Conservation (phyloP, 2,797 vertebrate species). For the Tauraco hartlaubi region DNA sequence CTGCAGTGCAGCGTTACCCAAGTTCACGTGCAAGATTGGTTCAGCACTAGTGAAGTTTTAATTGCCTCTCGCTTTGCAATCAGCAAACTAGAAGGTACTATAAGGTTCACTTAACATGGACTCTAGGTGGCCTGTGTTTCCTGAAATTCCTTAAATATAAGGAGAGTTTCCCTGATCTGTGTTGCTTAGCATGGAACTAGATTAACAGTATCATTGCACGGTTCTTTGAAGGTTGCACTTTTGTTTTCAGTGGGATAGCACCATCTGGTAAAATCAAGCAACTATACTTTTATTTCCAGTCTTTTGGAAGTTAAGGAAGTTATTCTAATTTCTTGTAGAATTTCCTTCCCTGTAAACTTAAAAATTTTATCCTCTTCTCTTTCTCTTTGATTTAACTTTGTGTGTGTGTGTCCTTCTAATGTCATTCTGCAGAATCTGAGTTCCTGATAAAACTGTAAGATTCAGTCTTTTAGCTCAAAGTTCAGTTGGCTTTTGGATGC, state of each 20-base stretch:
- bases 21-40: background rate
- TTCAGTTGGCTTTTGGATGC: constrained; percentile 47
- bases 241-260: background rate
- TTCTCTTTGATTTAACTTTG: background rate
- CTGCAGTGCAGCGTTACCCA: background rate
- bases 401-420: constrained; percentile 8
- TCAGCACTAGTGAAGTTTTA: background rate
- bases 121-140: background rate
- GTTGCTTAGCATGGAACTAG: background rate
- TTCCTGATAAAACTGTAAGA: background rate
- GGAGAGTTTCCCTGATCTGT: accelerated
- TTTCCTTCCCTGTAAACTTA: background rate
- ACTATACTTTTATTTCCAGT: background rate
- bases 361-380: background rate
- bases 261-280: background rate
- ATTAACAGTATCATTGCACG: background rate
- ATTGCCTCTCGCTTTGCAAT: background rate
- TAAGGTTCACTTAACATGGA: accelerated
- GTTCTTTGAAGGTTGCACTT: background rate
- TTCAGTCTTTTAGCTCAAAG: constrained; percentile 11
- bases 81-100: background rate
- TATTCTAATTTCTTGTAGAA: background rate
- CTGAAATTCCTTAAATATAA: background rate
- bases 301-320: background rate
- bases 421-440: constrained; percentile 10